A percentile compares a stretch with the other conserved stretches of the same genome.
phyloP scores from a whole-genome alignment of 2,113 vertebrate species.

The mouse (Mus musculus) region GRCm39 chr12:117831001-117831500 shows the following conservation, averaged over 20 bases:
- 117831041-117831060: neutral
- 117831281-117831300: accelerated
- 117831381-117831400: neutral
- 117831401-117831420: accelerated
- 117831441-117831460: neutral
- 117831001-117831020: neutral
- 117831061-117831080: neutral
- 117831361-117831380: neutral
- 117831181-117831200: neutral
- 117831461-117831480: neutral
- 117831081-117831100: neutral
- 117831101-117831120: neutral
- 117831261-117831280: neutral
- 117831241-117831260: neutral
- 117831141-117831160: accelerated
- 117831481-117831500: neutral
- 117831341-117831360: neutral
- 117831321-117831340: neutral
- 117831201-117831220: neutral
- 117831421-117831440: neutral
- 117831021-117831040: accelerated
- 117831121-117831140: neutral
- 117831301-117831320: neutral
- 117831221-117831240: neutral
- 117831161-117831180: neutral